A percentile compares a stretch with the other conserved stretches of the same genome.
phyloP scores from a whole-genome alignment of 2,113 vertebrate genomes.

The Brachyistius frenatus region DNA sequence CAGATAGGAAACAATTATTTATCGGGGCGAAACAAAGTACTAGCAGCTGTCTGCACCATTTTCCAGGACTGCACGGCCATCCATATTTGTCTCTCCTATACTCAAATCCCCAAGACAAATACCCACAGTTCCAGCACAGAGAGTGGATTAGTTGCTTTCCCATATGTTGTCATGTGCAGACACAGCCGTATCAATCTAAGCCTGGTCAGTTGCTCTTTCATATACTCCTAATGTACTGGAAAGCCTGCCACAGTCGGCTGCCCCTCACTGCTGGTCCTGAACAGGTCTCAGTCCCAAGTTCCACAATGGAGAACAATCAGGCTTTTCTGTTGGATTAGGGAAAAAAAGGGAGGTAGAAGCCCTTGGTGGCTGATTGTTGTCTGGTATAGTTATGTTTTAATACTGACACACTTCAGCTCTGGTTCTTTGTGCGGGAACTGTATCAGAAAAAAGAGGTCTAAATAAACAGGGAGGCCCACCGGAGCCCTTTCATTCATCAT shows the following conservation, averaged over 20 bases:
- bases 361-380: constrained; percentile 89
- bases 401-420: constrained; percentile 86
- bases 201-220: constrained; percentile 86
- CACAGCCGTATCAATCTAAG: constrained; percentile 83
- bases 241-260: constrained; percentile 87
- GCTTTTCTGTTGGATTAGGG: constrained; percentile 75
- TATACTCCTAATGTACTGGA: constrained; percentile 94
- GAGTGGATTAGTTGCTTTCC: constrained; percentile 81
- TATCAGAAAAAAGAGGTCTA: constrained; percentile 90
- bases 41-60: constrained; percentile 77
- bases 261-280: constrained; percentile 84
- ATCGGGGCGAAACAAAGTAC: constrained; percentile 72
- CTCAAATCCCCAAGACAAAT: constrained; percentile 81
- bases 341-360: constrained; percentile 72
- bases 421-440: constrained; percentile 86
- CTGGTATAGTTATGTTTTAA: constrained; percentile 91
- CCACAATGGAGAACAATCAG: constrained; percentile 76
- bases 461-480: constrained; percentile 87
- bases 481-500: constrained; percentile 90
- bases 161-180: constrained; percentile 84
- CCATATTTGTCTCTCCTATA: constrained; percentile 76
- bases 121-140: constrained; percentile 76
- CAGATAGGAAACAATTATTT: constrained; percentile 82
- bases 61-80: constrained; percentile 65
- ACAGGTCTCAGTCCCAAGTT: constrained; percentile 70